These are phyloP conservation scores for Apomyelois bistriatella DNA, from an alignment of 2,888 invertebrate genomes.

Conservation along the genomic window DNA sequence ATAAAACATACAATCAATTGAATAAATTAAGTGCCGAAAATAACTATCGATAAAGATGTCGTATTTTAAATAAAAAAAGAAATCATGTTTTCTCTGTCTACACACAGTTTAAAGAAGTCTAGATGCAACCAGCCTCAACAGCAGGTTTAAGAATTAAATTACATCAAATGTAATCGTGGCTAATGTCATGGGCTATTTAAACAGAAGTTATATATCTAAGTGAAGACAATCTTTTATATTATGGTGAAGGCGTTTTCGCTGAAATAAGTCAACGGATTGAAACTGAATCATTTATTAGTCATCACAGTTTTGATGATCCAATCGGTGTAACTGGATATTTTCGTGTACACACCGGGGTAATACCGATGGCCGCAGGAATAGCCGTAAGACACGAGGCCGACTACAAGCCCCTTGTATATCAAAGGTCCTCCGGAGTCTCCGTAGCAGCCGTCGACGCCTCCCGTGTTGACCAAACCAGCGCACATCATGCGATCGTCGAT, in stretches of 20 bases:
- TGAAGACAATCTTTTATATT: background rate
- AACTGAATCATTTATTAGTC: constrained; percentile 39
- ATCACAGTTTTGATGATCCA: constrained; percentile 62
- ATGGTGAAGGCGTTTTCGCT: too few species aligned
- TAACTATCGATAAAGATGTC: too few species aligned
- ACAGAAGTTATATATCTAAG: too few species aligned
- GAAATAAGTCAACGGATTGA: background rate
- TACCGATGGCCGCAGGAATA: constrained; percentile 63
- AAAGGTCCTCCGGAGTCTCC: constrained; percentile 71
- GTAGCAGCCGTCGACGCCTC: constrained; percentile 65
- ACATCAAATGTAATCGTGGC: too few species aligned
- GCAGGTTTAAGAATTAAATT: too few species aligned
- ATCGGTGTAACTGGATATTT: constrained; percentile 60
- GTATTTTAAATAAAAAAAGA: too few species aligned
- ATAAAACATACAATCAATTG: too few species aligned
- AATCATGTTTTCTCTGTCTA: too few species aligned
- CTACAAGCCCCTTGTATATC: constrained; percentile 63
- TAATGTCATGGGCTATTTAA: too few species aligned
- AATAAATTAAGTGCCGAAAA: too few species aligned
- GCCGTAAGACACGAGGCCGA: constrained; percentile 67
- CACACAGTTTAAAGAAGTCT: too few species aligned
- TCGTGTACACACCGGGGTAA: constrained; percentile 70
- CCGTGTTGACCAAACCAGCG: constrained; percentile 56
- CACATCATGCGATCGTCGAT: constrained; percentile 66
- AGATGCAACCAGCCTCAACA: too few species aligned